Base-by-base conservation (phyloP, 2,797 vertebrate species). In the Emydoidea blandingii region DNA sequence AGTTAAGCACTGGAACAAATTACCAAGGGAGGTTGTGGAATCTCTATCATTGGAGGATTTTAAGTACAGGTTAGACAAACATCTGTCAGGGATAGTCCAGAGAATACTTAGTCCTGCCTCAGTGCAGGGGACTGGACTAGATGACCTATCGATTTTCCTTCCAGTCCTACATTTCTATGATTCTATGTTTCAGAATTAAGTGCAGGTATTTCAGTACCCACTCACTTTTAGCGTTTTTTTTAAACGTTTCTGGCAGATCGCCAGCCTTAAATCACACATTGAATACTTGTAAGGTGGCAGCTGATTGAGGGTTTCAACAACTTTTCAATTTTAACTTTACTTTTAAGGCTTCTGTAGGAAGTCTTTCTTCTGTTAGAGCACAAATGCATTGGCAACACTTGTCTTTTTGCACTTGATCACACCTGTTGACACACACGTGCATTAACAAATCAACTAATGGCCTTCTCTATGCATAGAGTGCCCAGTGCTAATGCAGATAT, bases 171-270 rank as follows among this genome's bases (percentile, higher is more conserved):
- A 83, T 89, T 89, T 93, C 87, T 87, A 93, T 86, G 91, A 93
- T n/a, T 93, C 91, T 37, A 82, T 57, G 83, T 97, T 82, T 94
- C 88, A 95, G 87, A 90, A 78, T 93, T 92, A 96, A 95, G 87
- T 95, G 96, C 92, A 94, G 95, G 21, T 95, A 94, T 91, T 96
- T 96, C 81, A 96, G 41, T 94, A 94, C 44, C 83, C 87, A 91
- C 29, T n/a, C 81, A 88, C 92, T 92, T 87, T 10, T 93, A 87
- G 41, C 57, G 83, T 94, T 41, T 92, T 31, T 9, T 3, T 14
- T 83, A 92, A 90, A 87, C 91, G 88, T 85, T 94, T 78, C 93
- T 95, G 91, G 88, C 87, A 65, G 27, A 81, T 88, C 88, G 95
- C 88, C 86, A 97, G 23, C 62, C 87, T 97, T 85, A 91, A 88